Evolutionary conservation across 2,113 vertebrate species (phyloP).

Genomic region (Rhynchomys soricoides): DNA sequence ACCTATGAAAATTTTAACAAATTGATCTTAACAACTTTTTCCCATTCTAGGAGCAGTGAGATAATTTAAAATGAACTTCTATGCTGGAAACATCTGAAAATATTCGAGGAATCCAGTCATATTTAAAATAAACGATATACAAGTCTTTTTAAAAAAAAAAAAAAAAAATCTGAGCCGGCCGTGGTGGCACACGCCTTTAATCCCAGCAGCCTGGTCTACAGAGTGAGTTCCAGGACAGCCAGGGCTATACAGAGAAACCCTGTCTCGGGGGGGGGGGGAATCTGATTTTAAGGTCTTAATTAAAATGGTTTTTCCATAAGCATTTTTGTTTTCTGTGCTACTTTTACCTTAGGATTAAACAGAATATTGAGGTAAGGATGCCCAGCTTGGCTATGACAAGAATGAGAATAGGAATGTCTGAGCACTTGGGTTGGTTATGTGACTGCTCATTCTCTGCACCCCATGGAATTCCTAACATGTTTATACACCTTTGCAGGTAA

Average conservation of each 20-base stretch:
- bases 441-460: not conserved
- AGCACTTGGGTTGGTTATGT: not conserved
- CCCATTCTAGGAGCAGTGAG: constrained; percentile 12
- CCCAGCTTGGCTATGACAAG: not conserved
- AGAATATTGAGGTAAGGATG: not conserved
- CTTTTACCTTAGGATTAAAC: not conserved
- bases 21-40: not conserved
- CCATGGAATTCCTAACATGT: not conserved
- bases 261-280: too few relatives aligned
- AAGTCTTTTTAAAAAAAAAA: constrained; percentile 7
- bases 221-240: too few relatives aligned
- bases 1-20: not conserved
- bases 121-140: constrained; percentile 34
- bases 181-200: too few relatives aligned
- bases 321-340: not conserved
- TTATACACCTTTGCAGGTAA: not conserved
- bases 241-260: too few relatives aligned
- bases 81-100: constrained; percentile 34
- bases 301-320: constrained; percentile 13
- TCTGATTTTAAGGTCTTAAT: constrained; percentile 50
- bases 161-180: too few relatives aligned
- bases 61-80: constrained; percentile 40
- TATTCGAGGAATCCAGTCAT: not conserved
- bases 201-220: too few relatives aligned
- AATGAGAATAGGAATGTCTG: not conserved